Evolutionary conservation across 2,113 vertebrate genomes (phyloP), one percentile per base, ranked within the genome.

Genomic region (Accipiter virgatus): DNA sequence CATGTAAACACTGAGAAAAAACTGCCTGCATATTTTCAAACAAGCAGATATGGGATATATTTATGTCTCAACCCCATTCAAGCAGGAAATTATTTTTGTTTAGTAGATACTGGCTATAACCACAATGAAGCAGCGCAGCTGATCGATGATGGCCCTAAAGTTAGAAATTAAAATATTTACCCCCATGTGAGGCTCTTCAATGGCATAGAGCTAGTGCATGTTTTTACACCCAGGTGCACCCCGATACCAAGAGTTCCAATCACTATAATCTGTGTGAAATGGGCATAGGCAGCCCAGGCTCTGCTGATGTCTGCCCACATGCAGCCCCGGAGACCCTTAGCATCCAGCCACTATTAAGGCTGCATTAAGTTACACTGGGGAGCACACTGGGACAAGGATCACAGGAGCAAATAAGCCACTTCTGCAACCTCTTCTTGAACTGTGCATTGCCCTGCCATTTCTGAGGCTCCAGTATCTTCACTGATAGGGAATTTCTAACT

Each of bases 11-110:
- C 38, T 16, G 26, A 93, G 63, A 48, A 70, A 82, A 85, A 90
- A 25, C 32, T 29, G 45, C 25, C 67, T 62, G 66, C 22, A 12
- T 66, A 38, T 88, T 88, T 96, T 73, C 71, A 77, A 86, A 80
- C 40, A 55, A 55, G 52, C 7, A 0, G 53, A 65, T 53, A 73
- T 5, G 8, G 1, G 2, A 58, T 58, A 34, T 53, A 75, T 75
- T 56, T 74, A 56, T 13, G 13, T 16, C 38, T 70, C 48, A 58
- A 58, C 10, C 6, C 25, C 15, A 45, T 29, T 72, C 36, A 65
- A 75, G 45, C 17, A 80, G 63, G 45, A 85, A 81, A 86, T 86
- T 42, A 45, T 53, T 92, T 91, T 55, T 85, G 18, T 58, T 90
- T 34, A 74, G 32, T 18, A 81, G 72, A 59, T 25, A n/a, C 40